Evolutionary conservation across 2,113 vertebrate species (phyloP).

Genomic region (Machaerirhynchus nigripectus): DNA sequence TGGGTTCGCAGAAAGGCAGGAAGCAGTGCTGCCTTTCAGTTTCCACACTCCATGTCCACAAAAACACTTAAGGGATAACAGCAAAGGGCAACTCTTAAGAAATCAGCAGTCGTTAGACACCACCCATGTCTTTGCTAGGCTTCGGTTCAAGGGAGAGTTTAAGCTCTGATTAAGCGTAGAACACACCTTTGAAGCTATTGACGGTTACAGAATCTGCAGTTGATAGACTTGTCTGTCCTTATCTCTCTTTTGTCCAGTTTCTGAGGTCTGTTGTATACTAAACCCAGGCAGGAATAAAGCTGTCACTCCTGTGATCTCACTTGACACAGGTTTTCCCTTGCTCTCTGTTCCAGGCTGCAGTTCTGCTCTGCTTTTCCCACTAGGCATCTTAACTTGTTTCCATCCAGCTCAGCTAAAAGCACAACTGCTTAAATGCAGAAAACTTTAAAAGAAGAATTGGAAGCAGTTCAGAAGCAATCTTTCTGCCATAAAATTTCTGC

Average conservation of each 20-base stretch:
- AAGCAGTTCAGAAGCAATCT: background rate
- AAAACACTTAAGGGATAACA: background rate
- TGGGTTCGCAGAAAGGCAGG: background rate
- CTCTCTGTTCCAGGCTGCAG: background rate
- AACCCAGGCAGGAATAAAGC: background rate
- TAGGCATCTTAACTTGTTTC: background rate
- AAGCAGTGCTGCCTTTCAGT: background rate
- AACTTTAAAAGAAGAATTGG: background rate
- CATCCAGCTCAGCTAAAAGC: background rate
- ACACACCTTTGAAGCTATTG: background rate
- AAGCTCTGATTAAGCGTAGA: background rate
- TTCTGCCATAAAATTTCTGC: background rate
- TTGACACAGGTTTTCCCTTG: background rate
- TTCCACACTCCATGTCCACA: background rate
- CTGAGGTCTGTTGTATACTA: background rate
- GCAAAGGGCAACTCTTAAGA: background rate
- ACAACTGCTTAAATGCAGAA: background rate
- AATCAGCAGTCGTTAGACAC: background rate
- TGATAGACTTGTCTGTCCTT: background rate
- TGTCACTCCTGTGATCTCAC: background rate
- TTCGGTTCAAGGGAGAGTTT: background rate
- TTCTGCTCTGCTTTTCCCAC: background rate
- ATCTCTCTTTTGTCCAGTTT: background rate
- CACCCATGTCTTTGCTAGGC: background rate
- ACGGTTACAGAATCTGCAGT: background rate